Conservation (phyloP, 2,797 vertebrate genomes). For the Siniperca undulata region DNA sequence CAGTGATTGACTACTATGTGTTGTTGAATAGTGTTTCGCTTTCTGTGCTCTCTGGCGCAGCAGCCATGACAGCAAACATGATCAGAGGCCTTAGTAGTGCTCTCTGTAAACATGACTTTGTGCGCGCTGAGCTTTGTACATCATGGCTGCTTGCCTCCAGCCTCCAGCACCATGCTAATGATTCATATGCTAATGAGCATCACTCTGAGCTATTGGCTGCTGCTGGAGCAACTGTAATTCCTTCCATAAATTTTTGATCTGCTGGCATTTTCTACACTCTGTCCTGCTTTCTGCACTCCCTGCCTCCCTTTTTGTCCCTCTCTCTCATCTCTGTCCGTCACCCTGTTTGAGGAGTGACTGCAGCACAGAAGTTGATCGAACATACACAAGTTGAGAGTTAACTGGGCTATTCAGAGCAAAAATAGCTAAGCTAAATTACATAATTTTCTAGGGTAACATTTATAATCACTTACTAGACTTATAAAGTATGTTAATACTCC, state of each 20-base stretch:
- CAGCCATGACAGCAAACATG: conserved; percentile 62
- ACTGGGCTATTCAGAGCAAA: conserved; percentile 28
- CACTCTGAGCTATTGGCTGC: conserved; percentile 59
- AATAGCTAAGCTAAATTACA: conserved; percentile 12
- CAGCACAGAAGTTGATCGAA: conserved; percentile 46
- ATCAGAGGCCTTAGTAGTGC: conserved; percentile 50
- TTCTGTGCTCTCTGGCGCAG: not conserved
- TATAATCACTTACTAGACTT: not conserved
- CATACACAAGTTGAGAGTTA: conserved; percentile 22
- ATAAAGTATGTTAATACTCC: conserved; percentile 7
- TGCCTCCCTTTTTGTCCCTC: conserved; percentile 4
- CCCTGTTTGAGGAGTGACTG: conserved; percentile 29
- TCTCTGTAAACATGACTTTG: conserved; percentile 70
- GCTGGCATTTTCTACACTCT: conserved; percentile 49
- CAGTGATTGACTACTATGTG: conserved; percentile 9
- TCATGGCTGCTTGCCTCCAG: conserved; percentile 68
- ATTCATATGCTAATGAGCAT: conserved; percentile 80
- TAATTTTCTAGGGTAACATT: not conserved
- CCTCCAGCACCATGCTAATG: conserved; percentile 71
- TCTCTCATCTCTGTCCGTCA: conserved; percentile 25
- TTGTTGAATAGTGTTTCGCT: conserved; percentile 22
- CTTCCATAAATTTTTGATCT: conserved; percentile 59
- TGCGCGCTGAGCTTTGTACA: conserved; percentile 62
- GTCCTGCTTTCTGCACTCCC: conserved; percentile 3
- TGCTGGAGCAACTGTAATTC: conserved; percentile 54